Evolutionary conservation across 2,797 vertebrate species (phyloP).

Genomic region (Sarcophilus harrisii): DNA sequence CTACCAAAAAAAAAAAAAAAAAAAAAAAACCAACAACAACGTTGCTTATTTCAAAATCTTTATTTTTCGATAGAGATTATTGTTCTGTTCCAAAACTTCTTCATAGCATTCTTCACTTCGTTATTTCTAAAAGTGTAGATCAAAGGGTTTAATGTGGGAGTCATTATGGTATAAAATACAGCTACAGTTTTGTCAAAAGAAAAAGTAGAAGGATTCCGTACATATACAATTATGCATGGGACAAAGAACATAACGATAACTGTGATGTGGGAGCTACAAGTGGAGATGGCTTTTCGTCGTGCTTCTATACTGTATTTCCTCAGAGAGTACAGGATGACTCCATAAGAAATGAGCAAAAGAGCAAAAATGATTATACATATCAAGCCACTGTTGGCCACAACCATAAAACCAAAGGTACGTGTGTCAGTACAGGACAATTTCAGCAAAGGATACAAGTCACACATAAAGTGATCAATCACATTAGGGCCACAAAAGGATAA

Average conservation of each 20-base stretch:
- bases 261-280: slow-evolving; percentile 49
- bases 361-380: slow-evolving; percentile 60
- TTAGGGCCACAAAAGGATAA: slow-evolving; percentile 73
- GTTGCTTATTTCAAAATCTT: not conserved
- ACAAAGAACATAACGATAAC: slow-evolving; percentile 59
- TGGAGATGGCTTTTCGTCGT: slow-evolving; percentile 53
- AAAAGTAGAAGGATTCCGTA: slow-evolving; percentile 22
- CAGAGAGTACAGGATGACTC: slow-evolving; percentile 58
- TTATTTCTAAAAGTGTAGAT: slow-evolving; percentile 68
- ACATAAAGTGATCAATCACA: slow-evolving; percentile 68
- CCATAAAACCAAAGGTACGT: slow-evolving; percentile 21
- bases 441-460: slow-evolving; percentile 70
- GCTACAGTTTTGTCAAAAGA: slow-evolving; percentile 58
- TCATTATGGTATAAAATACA: slow-evolving; percentile 58
- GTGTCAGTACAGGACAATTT: slow-evolving; percentile 66
- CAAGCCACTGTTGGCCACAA: slow-evolving; percentile 55
- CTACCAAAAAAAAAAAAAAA: too few species aligned
- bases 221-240: slow-evolving; percentile 57
- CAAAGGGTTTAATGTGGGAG: slow-evolving; percentile 59
- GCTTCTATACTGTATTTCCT: slow-evolving; percentile 11
- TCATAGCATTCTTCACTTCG: slow-evolving; percentile 60
- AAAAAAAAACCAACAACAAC: too few species aligned
- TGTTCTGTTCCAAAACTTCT: slow-evolving; percentile 21
- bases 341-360: slow-evolving; percentile 58
- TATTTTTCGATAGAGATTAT: slow-evolving; percentile 9